Percentiles rank a stretch among this genome's conserved stretches.
Evolutionary conservation across 2,113 vertebrate genomes (phyloP).

Genomic region (Ictalurus furcatus): DNA sequence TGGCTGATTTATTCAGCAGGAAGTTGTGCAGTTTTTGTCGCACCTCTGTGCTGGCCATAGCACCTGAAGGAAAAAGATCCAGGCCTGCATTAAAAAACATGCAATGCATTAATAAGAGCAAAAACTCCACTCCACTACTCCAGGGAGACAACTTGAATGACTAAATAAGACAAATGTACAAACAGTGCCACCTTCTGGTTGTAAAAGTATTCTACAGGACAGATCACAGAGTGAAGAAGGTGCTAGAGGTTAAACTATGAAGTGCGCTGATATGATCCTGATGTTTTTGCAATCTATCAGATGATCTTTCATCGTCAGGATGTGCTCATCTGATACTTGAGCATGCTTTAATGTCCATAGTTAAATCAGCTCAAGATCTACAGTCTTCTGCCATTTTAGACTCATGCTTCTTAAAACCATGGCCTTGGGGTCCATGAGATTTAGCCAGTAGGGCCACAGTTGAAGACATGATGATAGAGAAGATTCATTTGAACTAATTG

Average conservation of each 20-base stretch:
- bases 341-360: not conserved
- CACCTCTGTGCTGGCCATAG: slow-evolving; percentile 85
- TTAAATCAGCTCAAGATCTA: not conserved
- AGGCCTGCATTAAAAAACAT: slow-evolving; percentile 27
- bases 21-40: slow-evolving; percentile 90
- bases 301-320: not conserved
- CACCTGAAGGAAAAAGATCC: slow-evolving; percentile 69
- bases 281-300: not conserved
- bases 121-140: not conserved
- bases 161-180: slow-evolving; percentile 21
- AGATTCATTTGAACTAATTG: not conserved
- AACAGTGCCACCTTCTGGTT: slow-evolving; percentile 50
- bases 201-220: not conserved
- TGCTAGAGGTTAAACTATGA: not conserved
- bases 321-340: not conserved
- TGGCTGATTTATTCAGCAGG: slow-evolving; percentile 85
- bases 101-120: not conserved
- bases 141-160: not conserved
- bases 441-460: not conserved
- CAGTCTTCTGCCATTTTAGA: not conserved
- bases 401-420: not conserved
- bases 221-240: not conserved
- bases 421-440: not conserved
- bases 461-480: not conserved
- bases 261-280: not conserved